Base-by-base conservation (phyloP, 2,113 vertebrate species). In the Steatornis caripensis region DNA sequence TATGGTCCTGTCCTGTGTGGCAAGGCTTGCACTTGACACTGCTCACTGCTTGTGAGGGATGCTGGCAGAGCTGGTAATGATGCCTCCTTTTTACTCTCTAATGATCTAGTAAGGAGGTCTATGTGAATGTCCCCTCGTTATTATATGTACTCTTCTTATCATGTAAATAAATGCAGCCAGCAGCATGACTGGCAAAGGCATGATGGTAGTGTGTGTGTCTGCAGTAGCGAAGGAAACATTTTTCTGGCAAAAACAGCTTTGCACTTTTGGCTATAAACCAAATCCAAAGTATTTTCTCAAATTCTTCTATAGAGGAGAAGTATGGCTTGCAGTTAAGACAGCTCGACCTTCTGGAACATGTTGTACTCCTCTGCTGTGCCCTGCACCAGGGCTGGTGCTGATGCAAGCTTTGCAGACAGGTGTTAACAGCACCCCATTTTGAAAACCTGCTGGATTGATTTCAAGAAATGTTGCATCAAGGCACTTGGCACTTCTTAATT, bases 391-490 rank as follows among this genome's bases (percentile, higher is more conserved):
- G 53, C 86, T 71, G 65, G 24, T 94, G 95, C 71, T 95, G 95
- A 97, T 95, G 96, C 88, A 96, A 95, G 94, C 77, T 0, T 71
- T 57, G 91, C 24, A 5, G 80, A 61, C 94, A 95, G 94, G 95
- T 97, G 96, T 96, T 96, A 95, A 95, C 89, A 95, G 96, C 93
- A 61, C 97, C 92, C 91, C 9, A 0, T 95, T 95, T 95, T 95
- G 92, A 97, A 97, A 97, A 96, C 86, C 62, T 84, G 24, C 94
- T 97, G 97, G 94, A 92, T 94, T 77, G 79, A 87, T 90, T 94
- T 97, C 95, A 95, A 97, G 89, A 92, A 95, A 92, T 18, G 48
- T 96, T 97, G 91, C 94, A 97, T 91, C 93, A 96, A 95, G 69
- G 65, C 86, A 61, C 61, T 89, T 89, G 86, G 72, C 84, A 37